Conservation (phyloP, 2,888 invertebrate genomes). For the Andricus quercusramuli region DNA sequence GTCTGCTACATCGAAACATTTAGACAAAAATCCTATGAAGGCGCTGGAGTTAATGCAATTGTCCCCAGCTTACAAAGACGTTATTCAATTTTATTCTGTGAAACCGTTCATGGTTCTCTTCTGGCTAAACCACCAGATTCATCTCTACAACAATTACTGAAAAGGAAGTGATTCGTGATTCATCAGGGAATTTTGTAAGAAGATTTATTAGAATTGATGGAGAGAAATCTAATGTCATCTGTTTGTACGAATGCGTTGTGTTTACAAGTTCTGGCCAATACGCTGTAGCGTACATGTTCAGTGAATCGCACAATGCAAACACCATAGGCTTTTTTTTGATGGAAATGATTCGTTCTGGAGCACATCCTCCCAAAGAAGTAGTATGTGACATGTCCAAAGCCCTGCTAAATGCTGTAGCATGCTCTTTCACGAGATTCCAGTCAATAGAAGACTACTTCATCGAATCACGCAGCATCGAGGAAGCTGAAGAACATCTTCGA, state of each 20-base stretch:
- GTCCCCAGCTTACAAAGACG: no score
- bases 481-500: slow-evolving; percentile 18
- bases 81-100: no score
- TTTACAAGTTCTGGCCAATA: background rate
- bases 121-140: no score
- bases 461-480: background rate
- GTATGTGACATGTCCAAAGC: slow-evolving; percentile 49
- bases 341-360: slow-evolving; percentile 37
- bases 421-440: slow-evolving; percentile 41
- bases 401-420: slow-evolving; percentile 44
- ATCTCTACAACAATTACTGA: no score
- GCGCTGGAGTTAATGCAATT: no score
- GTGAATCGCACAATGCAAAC: slow-evolving; percentile 37
- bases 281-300: slow-evolving; percentile 36
- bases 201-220: background rate
- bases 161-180: slow-evolving; percentile 23
- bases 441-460: slow-evolving; percentile 47
- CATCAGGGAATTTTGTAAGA: slow-evolving; percentile 39
- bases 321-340: slow-evolving; percentile 36
- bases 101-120: no score
- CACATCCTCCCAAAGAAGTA: slow-evolving; percentile 49
- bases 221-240: background rate
- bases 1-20: no score
- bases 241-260: background rate
- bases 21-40: no score